Base-by-base conservation (phyloP, 2,888 invertebrate species). In the Clostera curtula region DNA sequence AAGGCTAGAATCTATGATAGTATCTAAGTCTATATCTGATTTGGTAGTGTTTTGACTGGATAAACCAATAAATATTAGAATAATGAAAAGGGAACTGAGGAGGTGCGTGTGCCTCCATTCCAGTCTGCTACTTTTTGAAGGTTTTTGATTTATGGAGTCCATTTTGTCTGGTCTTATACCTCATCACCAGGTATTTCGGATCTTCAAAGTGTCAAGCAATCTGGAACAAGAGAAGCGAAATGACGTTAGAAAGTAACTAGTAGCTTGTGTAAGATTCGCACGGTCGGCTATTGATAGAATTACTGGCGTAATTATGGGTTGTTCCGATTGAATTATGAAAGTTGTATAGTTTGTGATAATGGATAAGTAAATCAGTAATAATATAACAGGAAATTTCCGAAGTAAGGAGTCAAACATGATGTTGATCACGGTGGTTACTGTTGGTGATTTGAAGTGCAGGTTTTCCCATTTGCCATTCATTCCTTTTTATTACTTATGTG, bases 1-100 rank as follows among this genome's bases (percentile, higher is more conserved):
- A 55, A 65, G 48, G 49, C 56, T 76, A 69, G 54, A 51, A 53
- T 68, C 68, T 79, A 79, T 40, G 24, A 52, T 72, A 69, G 44
- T 59, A 63, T 61, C 72, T 74, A 75, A 40, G 53, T 57, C 36
- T 27, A 34, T 56, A 43, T 61, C 56, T 46, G 57, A 62, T 74
- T 76, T 72, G 70, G 70, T 73, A 49, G 34, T 54, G 52, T 40
- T 60, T 43, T 43, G 52, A 31, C 38, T 71, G 64, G 54, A 63
- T 36, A 62, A 61, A 34, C 68, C 57, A 41, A 62, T 43, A 43
- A 56, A 40, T 19, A 71, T 45, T 19, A 71, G 40, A 22, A 59
- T 43, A 62, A 79, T 67, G 43, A 67, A 71, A 25, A 75, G 44
- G 40, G 61, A 50, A 40, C 67, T 52, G 56, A 70, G 34, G 43